phyloP scores from a whole-genome alignment of 2,888 invertebrate genomes.

The Leptinotarsa peninsularis region DNA sequence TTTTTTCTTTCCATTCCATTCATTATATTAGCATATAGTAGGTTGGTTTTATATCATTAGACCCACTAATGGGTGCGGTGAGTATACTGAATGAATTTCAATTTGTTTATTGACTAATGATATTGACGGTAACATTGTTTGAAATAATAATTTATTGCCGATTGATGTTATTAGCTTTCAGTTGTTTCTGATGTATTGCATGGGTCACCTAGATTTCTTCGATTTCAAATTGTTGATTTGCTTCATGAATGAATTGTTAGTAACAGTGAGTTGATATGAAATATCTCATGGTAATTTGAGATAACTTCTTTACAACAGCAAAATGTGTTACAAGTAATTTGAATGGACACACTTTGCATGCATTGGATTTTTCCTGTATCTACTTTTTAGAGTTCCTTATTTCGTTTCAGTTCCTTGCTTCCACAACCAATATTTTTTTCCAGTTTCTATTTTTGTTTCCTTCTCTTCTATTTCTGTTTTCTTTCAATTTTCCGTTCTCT shows the following conservation, averaged over 20 bases:
- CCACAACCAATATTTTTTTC: no score
- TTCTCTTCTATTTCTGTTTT: no score
- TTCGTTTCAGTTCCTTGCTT: no score
- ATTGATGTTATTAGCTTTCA: background rate
- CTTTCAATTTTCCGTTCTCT: no score
- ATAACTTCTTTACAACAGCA: no score
- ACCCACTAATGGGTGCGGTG: slow-evolving; percentile 16
- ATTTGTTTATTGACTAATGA: slow-evolving; percentile 23
- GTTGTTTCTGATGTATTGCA: slow-evolving; percentile 1
- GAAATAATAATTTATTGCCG: background rate
- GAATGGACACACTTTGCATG: no score
- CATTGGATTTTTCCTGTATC: no score
- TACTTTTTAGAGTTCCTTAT: no score
- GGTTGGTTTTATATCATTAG: slow-evolving; percentile 31
- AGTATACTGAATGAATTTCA: slow-evolving; percentile 30
- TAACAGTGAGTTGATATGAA: no score
- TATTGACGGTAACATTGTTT: slow-evolving; percentile 10
- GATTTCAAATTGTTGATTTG: background rate
- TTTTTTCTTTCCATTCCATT: slow-evolving; percentile 39
- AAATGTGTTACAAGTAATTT: no score
- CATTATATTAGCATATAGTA: slow-evolving; percentile 43
- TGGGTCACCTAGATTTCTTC: background rate
- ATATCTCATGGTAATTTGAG: no score
- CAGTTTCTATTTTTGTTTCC: no score
- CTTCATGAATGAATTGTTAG: background rate